Evolutionary conservation across 2,113 vertebrate species (phyloP).

Genomic region (Verasper variegatus): DNA sequence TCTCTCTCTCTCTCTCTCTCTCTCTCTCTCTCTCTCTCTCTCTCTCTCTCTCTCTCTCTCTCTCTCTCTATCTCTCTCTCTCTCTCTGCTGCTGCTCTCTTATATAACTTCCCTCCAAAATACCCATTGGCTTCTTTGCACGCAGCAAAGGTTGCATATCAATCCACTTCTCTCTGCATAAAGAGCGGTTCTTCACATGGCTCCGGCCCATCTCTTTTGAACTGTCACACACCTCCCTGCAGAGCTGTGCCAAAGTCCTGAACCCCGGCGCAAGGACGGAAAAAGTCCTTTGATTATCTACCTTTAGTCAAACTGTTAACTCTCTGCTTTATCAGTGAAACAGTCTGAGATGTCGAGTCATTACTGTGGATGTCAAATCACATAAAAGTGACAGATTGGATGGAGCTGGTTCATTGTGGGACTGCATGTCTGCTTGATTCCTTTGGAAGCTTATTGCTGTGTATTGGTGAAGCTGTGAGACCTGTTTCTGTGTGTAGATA

Average conservation of each 20-base stretch:
- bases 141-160: constrained; percentile 42
- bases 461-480: not conserved
- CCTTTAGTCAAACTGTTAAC: constrained; percentile 11
- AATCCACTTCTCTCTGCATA: constrained; percentile 37
- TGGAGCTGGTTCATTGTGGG: not conserved
- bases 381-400: not conserved
- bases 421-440: not conserved
- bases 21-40: constrained; percentile 7
- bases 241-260: constrained; percentile 17
- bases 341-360: not conserved
- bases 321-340: not conserved
- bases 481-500: not conserved
- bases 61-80: constrained; percentile 1
- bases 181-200: constrained; percentile 15
- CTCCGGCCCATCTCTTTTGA: constrained; percentile 25
- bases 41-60: constrained; percentile 2
- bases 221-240: constrained; percentile 5
- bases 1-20: constrained; percentile 1
- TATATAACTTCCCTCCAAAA: constrained; percentile 35
- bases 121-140: constrained; percentile 39
- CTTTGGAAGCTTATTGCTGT: not conserved
- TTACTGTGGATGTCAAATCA: constrained; percentile 9
- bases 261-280: constrained; percentile 22
- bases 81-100: constrained; percentile 9
- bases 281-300: not conserved